These are phyloP conservation scores for Champsocephalus esox DNA, from an alignment of 2,797 vertebrate genomes.

Conservation along the genomic window DNA sequence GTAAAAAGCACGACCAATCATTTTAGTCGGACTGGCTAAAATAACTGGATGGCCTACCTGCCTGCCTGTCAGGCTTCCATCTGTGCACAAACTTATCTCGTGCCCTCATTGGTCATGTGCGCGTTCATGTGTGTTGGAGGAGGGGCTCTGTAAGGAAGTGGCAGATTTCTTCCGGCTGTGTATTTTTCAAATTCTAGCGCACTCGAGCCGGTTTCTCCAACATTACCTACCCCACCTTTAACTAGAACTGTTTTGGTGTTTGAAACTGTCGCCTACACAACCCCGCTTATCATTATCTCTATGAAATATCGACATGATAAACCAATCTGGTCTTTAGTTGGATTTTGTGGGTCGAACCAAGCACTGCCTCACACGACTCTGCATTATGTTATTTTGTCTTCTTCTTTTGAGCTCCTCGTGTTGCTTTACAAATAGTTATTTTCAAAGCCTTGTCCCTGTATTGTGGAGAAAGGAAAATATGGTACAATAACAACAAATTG, in stretches of 20 bases:
- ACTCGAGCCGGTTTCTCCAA: too few species aligned
- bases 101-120: too few species aligned
- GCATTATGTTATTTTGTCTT: background rate
- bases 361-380: background rate
- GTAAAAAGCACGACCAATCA: too few species aligned
- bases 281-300: background rate
- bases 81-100: too few species aligned
- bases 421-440: conserved; percentile 1
- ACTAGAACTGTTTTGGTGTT: background rate
- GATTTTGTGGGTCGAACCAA: background rate
- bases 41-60: too few species aligned
- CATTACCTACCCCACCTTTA: too few species aligned
- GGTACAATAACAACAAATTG: background rate
- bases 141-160: too few species aligned
- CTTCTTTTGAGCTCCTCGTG: background rate
- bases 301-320: background rate
- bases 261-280: background rate
- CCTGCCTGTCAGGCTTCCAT: too few species aligned
- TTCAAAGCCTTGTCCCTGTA: conserved; percentile 11
- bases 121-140: too few species aligned
- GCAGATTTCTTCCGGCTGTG: too few species aligned
- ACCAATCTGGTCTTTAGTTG: background rate
- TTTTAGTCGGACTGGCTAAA: too few species aligned
- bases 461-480: background rate
- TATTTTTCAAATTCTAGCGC: too few species aligned